Evolutionary conservation across 2,888 invertebrate species (phyloP), one percentile per base, ranked within the genome.

Genomic region (Trachelus tabidus): DNA sequence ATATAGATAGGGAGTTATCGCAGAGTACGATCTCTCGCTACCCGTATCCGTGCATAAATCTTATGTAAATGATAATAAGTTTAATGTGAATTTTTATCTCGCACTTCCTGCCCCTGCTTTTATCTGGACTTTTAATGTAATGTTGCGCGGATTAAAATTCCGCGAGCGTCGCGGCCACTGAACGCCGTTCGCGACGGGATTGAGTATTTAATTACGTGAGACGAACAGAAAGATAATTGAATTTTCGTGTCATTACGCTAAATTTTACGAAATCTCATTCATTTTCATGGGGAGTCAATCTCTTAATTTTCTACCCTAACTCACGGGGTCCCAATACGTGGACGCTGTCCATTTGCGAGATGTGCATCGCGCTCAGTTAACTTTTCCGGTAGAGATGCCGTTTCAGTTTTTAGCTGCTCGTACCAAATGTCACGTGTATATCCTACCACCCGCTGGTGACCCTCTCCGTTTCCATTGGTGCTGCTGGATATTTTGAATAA

Each of bases 151-250:
- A 79, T 78, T 40, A 6, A 69, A 76, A 79, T 78, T 74, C 37
- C 35, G 35, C 74, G n/a, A 30, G 74, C 34, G 34, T 30, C 74
- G 23, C 74, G 71, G 23, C 56, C 56, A 9, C 34, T 33, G 69
- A 80, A 71, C 73, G 40, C 31, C 77, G 73, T 73, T 81, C 83
- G 82, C 81, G 83, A 85, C 86, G 83, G 84, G 85, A 88, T 87
- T 84, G 86, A 88, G 86, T 85, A 87, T 89, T 88, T 87, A 89
- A 89, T 88, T 89, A 87, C 86, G 81, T 81, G 78, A 82, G 83
- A 76, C 85, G 85, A 87, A 84, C 81, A 81, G 84, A 85, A 85
- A 85, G 87, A 86, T 87, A 89, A 87, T 85, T 88, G 85, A 85
- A 86, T 87, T 86, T 79, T 81, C 73, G 82, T 84, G 83, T 83